Conservation (phyloP, 2,888 invertebrate genomes). For the Rhopalosiphum nymphaeae region DNA sequence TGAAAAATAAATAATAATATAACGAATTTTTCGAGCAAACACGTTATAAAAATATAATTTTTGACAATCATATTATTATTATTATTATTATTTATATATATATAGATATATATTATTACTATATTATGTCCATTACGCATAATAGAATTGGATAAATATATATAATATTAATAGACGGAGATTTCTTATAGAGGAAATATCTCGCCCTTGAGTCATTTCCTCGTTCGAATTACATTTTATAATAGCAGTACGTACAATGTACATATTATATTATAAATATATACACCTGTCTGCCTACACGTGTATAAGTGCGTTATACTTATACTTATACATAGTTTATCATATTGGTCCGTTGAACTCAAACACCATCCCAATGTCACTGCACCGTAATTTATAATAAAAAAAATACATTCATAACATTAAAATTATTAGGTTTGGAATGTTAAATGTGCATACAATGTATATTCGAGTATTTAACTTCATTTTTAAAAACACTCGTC, state of each 20-base stretch:
- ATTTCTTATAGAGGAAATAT: neutral
- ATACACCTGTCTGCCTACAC: neutral
- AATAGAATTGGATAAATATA: neutral
- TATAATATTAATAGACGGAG: neutral
- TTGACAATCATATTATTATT: neutral
- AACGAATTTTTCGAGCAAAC: neutral
- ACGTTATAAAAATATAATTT: neutral
- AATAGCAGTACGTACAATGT: neutral
- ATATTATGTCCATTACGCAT: neutral
- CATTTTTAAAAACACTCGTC: no score
- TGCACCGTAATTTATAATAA: neutral
- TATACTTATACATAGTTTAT: neutral
- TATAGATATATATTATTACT: neutral
- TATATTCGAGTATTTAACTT: no score
- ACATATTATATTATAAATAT: neutral
- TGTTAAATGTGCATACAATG: neutral
- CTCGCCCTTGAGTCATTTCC: conserved; percentile 2
- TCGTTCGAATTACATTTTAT: neutral
- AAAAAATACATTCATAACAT: neutral
- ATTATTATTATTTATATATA: no score
- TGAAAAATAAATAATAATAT: neutral
- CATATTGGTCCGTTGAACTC: neutral
- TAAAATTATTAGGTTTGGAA: neutral
- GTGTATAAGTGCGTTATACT: neutral
- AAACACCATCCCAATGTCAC: neutral